phyloP scores from a whole-genome alignment of 2,113 vertebrate genomes.

The Anguilla rostrata region DNA sequence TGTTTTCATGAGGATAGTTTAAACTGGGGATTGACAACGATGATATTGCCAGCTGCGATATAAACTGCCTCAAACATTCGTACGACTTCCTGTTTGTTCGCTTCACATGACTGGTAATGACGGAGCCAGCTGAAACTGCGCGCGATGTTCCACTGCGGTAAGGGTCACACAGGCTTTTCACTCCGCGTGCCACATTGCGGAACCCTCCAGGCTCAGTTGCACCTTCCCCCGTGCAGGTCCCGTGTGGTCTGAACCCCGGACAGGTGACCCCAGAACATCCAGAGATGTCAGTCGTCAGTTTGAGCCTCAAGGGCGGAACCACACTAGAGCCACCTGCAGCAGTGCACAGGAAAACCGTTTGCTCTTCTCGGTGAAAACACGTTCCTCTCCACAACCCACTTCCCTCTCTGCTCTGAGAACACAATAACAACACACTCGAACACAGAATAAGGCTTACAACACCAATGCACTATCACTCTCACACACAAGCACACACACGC shows the following conservation, averaged over 20 bases:
- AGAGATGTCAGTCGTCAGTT: background rate
- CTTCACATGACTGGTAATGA: background rate
- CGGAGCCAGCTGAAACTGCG: background rate
- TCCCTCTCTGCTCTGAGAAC: slow-evolving; percentile 7
- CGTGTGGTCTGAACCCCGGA: background rate
- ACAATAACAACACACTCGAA: background rate
- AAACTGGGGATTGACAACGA: background rate
- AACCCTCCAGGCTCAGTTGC: background rate
- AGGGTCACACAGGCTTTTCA: background rate
- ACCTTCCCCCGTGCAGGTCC: background rate
- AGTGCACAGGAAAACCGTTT: slow-evolving; percentile 19
- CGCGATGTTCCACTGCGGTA: background rate
- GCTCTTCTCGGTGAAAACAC: background rate
- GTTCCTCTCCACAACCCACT: slow-evolving; percentile 5
- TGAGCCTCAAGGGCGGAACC: background rate
- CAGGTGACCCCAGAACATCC: background rate
- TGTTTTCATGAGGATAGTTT: background rate
- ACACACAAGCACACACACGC: background rate
- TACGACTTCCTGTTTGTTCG: background rate
- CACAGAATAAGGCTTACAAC: background rate
- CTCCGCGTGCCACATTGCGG: background rate
- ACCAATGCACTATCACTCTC: background rate
- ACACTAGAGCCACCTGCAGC: slow-evolving; percentile 13
- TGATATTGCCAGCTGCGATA: background rate
- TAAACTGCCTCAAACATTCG: background rate